A percentile compares a stretch with the other conserved stretches of the same genome.
These are phyloP conservation scores for Magallana ariakensis DNA, from an alignment of 1,140 invertebrate genomes.

Conservation along the genomic window DNA sequence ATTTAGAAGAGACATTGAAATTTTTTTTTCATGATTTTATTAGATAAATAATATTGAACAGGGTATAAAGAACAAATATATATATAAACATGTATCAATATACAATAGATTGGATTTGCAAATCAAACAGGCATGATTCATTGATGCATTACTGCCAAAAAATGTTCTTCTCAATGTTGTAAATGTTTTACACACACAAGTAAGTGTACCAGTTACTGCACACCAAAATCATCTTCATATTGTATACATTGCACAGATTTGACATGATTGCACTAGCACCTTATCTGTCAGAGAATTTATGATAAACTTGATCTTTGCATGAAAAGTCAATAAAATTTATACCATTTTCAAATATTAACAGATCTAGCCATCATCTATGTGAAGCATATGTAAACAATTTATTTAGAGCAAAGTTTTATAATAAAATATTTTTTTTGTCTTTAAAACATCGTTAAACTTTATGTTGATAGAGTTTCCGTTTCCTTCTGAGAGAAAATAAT, in stretches of 20 bases:
- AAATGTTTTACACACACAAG: too few relatives aligned
- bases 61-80: constrained; percentile 21
- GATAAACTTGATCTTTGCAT: too few relatives aligned
- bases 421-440: too few relatives aligned
- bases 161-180: neutral
- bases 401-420: too few relatives aligned
- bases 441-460: too few relatives aligned
- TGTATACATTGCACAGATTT: neutral
- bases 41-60: constrained; percentile 12
- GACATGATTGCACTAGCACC: constrained; percentile 6
- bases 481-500: too few relatives aligned
- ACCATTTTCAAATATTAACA: too few relatives aligned
- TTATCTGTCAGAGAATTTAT: neutral
- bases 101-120: neutral
- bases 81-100: neutral
- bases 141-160: neutral
- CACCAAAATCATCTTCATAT: neutral
- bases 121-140: neutral
- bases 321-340: too few relatives aligned
- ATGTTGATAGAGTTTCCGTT: too few relatives aligned
- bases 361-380: too few relatives aligned
- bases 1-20: neutral
- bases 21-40: neutral
- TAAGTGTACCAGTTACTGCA: neutral
- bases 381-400: too few relatives aligned